A percentile compares a stretch with the other conserved stretches of the same genome.
Conservation (phyloP, 2,888 invertebrate genomes). For the Drosophila meridiana region DNA sequence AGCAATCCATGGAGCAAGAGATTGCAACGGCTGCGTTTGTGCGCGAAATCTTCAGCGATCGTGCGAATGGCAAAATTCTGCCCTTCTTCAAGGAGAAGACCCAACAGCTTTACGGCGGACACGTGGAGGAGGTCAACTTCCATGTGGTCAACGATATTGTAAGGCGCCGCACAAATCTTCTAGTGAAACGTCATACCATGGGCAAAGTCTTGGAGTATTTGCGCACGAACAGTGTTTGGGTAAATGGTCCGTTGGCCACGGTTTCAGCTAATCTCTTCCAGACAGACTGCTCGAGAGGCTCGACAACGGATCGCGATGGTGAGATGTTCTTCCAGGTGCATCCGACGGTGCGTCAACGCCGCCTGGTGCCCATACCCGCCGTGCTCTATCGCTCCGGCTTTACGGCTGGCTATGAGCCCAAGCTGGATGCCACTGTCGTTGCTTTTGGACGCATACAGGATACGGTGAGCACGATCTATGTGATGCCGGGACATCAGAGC, state of each 20-base stretch:
- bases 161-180: constrained; percentile 91
- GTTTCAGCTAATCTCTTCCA: constrained; percentile 93
- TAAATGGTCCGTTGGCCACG: constrained; percentile 92
- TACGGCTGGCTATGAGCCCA: constrained; percentile 93
- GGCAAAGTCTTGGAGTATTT: constrained; percentile 92
- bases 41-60: constrained; percentile 93
- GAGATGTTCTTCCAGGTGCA: constrained; percentile 94
- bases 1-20: constrained; percentile 89
- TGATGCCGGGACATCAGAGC: constrained; percentile 95
- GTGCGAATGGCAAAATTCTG: constrained; percentile 91
- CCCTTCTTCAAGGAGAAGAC: constrained; percentile 95
- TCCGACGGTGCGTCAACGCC: constrained; percentile 91
- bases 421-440: constrained; percentile 93
- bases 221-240: constrained; percentile 89
- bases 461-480: constrained; percentile 91
- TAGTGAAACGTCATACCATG: constrained; percentile 92
- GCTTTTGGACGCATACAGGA: constrained; percentile 90
- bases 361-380: constrained; percentile 93
- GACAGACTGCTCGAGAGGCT: constrained; percentile 92
- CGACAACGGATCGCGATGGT: constrained; percentile 91
- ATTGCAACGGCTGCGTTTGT: constrained; percentile 93
- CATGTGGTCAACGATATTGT: constrained; percentile 93
- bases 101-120: constrained; percentile 94
- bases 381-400: constrained; percentile 91
- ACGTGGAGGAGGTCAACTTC: constrained; percentile 94